Evolutionary conservation across 2,113 vertebrate genomes (phyloP).

Genomic region (Machaerirhynchus nigripectus): DNA sequence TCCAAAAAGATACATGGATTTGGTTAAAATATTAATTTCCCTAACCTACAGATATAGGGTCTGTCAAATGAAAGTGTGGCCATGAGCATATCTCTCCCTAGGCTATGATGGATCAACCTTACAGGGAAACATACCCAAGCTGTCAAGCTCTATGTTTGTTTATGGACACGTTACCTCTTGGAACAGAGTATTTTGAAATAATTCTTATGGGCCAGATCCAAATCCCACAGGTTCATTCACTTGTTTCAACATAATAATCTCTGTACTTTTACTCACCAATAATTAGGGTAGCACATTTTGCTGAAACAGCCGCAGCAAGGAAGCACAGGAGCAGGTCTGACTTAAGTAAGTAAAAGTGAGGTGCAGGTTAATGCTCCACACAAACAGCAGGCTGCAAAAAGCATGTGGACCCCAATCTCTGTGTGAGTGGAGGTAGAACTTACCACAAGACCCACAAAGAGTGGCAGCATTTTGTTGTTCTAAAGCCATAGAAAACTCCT

Average conservation of each 20-base stretch:
- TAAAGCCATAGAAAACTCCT: not conserved
- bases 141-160: not conserved
- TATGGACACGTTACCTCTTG: not conserved
- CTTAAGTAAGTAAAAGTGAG: not conserved
- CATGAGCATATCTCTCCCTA: not conserved
- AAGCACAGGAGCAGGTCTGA: not conserved
- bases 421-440: not conserved
- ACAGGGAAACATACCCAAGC: not conserved
- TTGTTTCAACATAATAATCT: not conserved
- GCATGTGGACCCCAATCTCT: rapidly evolving
- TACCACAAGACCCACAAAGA: not conserved
- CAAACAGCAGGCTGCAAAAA: not conserved
- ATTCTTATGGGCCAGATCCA: not conserved
- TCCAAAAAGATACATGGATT: not conserved
- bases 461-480: not conserved
- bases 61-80: not conserved
- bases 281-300: not conserved
- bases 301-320: not conserved
- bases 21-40: not conserved
- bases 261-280: not conserved
- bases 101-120: not conserved
- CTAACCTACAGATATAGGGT: not conserved
- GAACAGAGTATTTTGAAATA: not conserved
- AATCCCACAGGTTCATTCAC: not conserved
- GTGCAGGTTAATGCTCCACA: not conserved